Evolutionary conservation across 2,113 vertebrate species (phyloP), one percentile per base, ranked within the genome.

Genomic region (Cebus imitator): DNA sequence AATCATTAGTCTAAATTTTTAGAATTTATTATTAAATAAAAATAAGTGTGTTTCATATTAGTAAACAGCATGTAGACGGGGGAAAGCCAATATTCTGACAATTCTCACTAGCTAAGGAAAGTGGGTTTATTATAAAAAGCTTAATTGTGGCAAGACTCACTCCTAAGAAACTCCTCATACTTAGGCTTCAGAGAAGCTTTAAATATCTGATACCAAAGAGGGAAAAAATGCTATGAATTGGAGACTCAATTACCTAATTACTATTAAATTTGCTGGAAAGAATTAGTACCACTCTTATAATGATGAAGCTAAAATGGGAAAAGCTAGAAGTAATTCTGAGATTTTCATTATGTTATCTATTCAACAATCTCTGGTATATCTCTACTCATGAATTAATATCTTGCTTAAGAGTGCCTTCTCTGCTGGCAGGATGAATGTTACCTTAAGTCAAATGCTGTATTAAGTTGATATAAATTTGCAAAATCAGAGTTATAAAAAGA

Each of bases 191-290:
- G 52, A 85, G 8, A 88, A 96, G 78, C 43, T 95, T 96, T 91
- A 94, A 97, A 73, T 96, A 97, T 61, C n/a, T 50, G 32, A 95
- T 95, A 73, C 18, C 81, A 94, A 97, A 92, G 50, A 95, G 89
- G 37, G 45, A 35, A 80, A 90, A 92, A 96, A 55, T n/a, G 21
- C 80, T 87, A 25, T 87, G 80, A 87, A 14, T 76, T 81, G 17
- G 50, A 75, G 72, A 97, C 97, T 96, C 96, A 97, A 92, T 94
- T 97, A 95, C 45, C 72, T 96, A 94, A 96, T 97, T 96, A 97
- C 96, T 97, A 97, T 92, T 97, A 98, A 96, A 98, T 92, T 97
- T 97, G n/a, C 92, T 95, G 90, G 87, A 95, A 97, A 98, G 96
- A 97, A 96, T 97, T 97, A 97, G 87, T 95, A 96, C 87, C 87